Evolutionary conservation across 2,888 invertebrate species (phyloP).

Genomic region (Acanthococcus lagerstroemiae): DNA sequence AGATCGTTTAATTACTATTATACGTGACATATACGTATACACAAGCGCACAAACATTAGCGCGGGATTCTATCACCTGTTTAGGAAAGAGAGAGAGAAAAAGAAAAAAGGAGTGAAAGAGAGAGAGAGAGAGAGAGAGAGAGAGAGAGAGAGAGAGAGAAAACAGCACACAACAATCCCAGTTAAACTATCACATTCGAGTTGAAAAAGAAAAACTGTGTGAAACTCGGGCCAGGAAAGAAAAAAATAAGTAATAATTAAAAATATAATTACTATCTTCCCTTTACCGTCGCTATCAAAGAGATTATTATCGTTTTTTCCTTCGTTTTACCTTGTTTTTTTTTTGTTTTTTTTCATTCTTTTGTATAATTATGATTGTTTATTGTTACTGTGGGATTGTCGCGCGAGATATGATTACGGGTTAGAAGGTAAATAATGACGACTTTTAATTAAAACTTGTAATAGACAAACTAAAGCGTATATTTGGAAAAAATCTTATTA

Average conservation of each 20-base stretch:
- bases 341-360: constrained; percentile 1
- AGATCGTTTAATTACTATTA: too few relatives aligned
- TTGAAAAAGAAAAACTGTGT: constrained; percentile 7
- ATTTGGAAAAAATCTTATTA: too few relatives aligned
- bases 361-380: constrained; percentile 28
- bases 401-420: constrained; percentile 28
- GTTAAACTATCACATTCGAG: too few relatives aligned
- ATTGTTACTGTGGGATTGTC: constrained; percentile 29
- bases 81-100: too few relatives aligned
- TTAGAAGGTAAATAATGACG: constrained; percentile 27
- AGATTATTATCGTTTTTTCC: constrained; percentile 19
- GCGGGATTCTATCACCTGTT: too few relatives aligned
- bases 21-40: too few relatives aligned
- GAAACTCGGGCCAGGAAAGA: constrained; percentile 15
- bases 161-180: too few relatives aligned
- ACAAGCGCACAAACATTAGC: too few relatives aligned
- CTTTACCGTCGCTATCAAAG: constrained; percentile 18
- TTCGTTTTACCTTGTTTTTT: not conserved
- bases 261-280: constrained; percentile 28
- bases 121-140: too few relatives aligned
- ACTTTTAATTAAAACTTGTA: constrained; percentile 26
- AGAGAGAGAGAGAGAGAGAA: too few relatives aligned
- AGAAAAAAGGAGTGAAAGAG: too few relatives aligned
- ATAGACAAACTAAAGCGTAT: constrained; percentile 15
- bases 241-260: constrained; percentile 26